Evolutionary conservation across 1,140 invertebrate species (phyloP).

Genomic region (Copidosoma floridanum): DNA sequence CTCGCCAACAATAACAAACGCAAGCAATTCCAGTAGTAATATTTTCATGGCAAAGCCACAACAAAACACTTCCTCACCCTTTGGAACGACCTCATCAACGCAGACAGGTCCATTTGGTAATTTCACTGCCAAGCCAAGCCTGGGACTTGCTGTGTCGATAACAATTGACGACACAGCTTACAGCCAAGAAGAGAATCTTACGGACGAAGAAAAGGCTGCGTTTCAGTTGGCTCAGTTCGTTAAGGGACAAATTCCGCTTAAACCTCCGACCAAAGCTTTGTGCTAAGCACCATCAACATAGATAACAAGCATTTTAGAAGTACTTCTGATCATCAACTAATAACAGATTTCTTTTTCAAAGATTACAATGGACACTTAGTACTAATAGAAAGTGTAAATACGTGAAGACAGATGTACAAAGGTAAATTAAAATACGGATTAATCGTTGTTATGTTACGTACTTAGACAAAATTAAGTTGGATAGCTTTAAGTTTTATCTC

Average conservation of each 20-base stretch:
- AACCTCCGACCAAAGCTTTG: conserved; percentile 48
- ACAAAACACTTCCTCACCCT: conserved; percentile 15
- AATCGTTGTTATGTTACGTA: too few relatives aligned
- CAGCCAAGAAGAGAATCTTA: conserved; percentile 36
- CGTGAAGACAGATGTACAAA: too few relatives aligned
- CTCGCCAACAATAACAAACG: neutral
- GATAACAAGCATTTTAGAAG: too few relatives aligned
- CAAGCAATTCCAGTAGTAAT: neutral
- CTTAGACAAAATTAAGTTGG: too few relatives aligned
- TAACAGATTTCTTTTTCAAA: too few relatives aligned
- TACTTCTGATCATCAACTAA: too few relatives aligned
- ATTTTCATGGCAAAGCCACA: neutral
- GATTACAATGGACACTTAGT: too few relatives aligned
- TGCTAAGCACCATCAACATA: too few relatives aligned
- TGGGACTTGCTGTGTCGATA: conserved; percentile 16
- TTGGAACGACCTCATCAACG: conserved; percentile 14
- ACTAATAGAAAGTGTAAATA: too few relatives aligned
- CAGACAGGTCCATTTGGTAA: conserved; percentile 31
- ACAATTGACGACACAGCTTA: conserved; percentile 44
- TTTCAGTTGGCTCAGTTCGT: conserved; percentile 41
- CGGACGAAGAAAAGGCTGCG: conserved; percentile 45
- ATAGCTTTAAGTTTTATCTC: too few relatives aligned
- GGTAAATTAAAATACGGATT: too few relatives aligned
- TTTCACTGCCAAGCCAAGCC: conserved; percentile 2
- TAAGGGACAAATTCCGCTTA: conserved; percentile 45